phyloP scores from a whole-genome alignment of 1,140 invertebrate genomes.

The Micrasema longulum region DNA sequence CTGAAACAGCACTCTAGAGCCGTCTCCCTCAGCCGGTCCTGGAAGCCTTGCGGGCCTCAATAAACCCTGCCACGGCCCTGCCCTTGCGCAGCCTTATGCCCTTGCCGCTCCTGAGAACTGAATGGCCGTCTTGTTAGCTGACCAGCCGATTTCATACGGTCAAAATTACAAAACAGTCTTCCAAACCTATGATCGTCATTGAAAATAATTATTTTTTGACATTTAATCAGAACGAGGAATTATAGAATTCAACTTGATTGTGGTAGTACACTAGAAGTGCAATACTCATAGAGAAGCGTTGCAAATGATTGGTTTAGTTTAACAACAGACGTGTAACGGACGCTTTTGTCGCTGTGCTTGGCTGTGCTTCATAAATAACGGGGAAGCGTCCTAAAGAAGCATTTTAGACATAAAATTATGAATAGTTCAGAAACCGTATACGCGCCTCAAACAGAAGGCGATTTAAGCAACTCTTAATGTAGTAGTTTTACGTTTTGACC shows the following conservation, averaged over 20 bases:
- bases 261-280: background rate
- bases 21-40: background rate
- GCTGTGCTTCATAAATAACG: too few relatives aligned
- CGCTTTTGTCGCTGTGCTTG: background rate
- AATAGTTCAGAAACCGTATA: too few relatives aligned
- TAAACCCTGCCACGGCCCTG: background rate
- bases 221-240: background rate
- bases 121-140: constrained; percentile 11
- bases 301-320: background rate
- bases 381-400: too few relatives aligned
- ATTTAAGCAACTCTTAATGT: too few relatives aligned
- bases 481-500: too few relatives aligned
- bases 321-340: background rate
- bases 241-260: background rate
- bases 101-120: constrained; percentile 2
- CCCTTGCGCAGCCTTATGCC: background rate
- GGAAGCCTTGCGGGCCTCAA: background rate
- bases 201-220: too few relatives aligned
- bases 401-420: too few relatives aligned
- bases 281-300: background rate
- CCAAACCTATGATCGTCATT: too few relatives aligned
- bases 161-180: background rate
- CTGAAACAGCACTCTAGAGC: too few relatives aligned
- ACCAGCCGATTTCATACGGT: background rate
- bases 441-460: too few relatives aligned